Conservation (phyloP, 1,140 invertebrate genomes). For the Drosophila pseudoobscura region DNA sequence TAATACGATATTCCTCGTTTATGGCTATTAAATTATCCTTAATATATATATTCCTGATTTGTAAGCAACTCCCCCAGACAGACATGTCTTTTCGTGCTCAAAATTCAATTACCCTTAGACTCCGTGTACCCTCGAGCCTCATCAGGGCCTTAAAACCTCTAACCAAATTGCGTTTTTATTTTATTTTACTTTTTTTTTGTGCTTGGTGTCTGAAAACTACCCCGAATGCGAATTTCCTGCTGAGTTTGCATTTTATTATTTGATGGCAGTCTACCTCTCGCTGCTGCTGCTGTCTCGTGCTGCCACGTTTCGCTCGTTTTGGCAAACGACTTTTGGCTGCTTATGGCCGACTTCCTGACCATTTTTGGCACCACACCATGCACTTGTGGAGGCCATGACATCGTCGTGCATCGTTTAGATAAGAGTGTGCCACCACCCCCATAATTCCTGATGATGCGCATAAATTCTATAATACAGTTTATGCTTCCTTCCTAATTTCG, state of each 20-base stretch:
- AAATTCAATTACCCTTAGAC: slow-evolving; percentile 26
- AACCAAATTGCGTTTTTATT: slow-evolving; percentile 25
- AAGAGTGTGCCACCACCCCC: slow-evolving; percentile 24
- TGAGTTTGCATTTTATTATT: slow-evolving; percentile 66
- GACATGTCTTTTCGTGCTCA: background rate
- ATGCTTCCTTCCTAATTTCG: background rate
- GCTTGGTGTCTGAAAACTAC: slow-evolving; percentile 34
- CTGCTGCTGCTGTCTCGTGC: background rate
- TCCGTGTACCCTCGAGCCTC: background rate
- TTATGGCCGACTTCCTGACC: slow-evolving; percentile 63
- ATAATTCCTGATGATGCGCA: slow-evolving; percentile 29
- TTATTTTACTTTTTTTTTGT: slow-evolving; percentile 11
- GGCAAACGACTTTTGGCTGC: slow-evolving; percentile 48
- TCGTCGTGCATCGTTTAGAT: slow-evolving; percentile 60
- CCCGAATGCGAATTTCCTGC: slow-evolving; percentile 61
- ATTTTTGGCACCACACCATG: slow-evolving; percentile 38
- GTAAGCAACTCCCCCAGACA: slow-evolving; percentile 1
- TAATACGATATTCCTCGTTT: background rate
- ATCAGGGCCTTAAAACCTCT: slow-evolving; percentile 25
- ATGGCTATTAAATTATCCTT: background rate
- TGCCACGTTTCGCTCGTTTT: slow-evolving; percentile 37
- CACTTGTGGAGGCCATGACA: slow-evolving; percentile 29
- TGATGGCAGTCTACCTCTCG: slow-evolving; percentile 33
- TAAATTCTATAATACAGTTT: slow-evolving; percentile 5
- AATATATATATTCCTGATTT: slow-evolving; percentile 13